Base-by-base conservation (phyloP, 1,140 invertebrate species). In the Drosophila nikananu region DNA sequence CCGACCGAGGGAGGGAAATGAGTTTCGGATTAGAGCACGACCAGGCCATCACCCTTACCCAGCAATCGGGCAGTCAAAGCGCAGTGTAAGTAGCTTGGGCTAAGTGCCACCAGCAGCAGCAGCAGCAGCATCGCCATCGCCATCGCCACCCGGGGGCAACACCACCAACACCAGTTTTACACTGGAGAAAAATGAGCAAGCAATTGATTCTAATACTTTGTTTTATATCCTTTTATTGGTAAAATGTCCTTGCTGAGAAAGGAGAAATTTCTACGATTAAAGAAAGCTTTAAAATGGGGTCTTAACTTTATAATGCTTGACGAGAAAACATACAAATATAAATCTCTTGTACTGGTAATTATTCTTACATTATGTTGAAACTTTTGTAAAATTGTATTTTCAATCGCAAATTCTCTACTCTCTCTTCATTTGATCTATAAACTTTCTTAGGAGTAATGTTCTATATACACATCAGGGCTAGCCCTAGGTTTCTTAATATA, bases 1-100 rank as follows among this genome's bases (percentile, higher is more conserved):
- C 83, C 83, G 67, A 68, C 52, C 44, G n/a, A 59, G 71, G 73
- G 65, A 81, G 86, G 87, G 76, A 91, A 91, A 89, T 87, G 87
- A 91, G 81, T 87, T 87, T 87, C 73, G 83, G 87, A 91, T 91
- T 91, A 91, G 89, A 57, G 84, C 81, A 86, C 72, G 76, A 77
- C 42, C 66, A 46, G 62, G 15, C 44, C 35, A 35, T 19, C 55
- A 37, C 63, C 64, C 49, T 42, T 55, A 32, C 49, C 55, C 39
- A 61, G 71, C 71, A 25, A 73, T 52, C 64, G 66, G 70, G 30
- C 65, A 72, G 73, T 68, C 76, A 82, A 77, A 86, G 84, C 71
- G 83, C 67, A 74, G 72, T 63, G 73, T 89, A 89, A 87, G 83
- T 87, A 87, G 83, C 86, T 80, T 66, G 81, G 81, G 61, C 84